Conservation (phyloP, 2,888 invertebrate species). For the Limnephilus auricula region DNA sequence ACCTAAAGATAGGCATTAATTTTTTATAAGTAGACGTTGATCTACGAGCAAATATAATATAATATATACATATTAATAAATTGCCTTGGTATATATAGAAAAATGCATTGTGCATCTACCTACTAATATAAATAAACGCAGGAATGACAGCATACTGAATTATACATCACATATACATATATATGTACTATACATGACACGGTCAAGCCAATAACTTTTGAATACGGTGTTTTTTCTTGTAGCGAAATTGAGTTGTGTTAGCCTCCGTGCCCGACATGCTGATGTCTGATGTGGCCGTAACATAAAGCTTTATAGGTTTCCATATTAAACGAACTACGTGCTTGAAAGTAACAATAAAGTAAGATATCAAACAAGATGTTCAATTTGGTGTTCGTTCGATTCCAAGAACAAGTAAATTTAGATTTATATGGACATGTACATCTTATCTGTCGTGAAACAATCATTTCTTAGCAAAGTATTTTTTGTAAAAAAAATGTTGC, state of each 20-base stretch:
- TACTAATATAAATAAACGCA: background rate
- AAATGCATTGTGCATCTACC: background rate
- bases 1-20: too few relatives aligned
- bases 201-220: background rate
- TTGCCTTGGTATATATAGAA: background rate
- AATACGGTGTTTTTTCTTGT: background rate
- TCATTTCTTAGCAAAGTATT: background rate
- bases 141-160: background rate
- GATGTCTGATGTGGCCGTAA: background rate
- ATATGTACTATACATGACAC: background rate
- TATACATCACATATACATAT: too few relatives aligned
- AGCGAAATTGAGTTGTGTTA: constrained; percentile 34
- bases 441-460: background rate
- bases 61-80: background rate
- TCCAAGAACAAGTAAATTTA: constrained; percentile 11
- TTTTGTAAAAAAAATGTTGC: too few relatives aligned
- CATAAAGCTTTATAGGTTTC: constrained; percentile 41
- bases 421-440: background rate
- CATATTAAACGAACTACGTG: constrained; percentile 24
- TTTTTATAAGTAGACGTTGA: too few relatives aligned
- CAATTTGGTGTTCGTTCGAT: constrained; percentile 11
- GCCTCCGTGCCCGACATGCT: constrained; percentile 17
- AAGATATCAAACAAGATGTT: constrained; percentile 36
- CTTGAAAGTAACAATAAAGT: constrained; percentile 39
- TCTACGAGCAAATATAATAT: too few relatives aligned